Percentiles rank a stretch among this genome's conserved stretches.
Evolutionary conservation across 2,888 invertebrate species (phyloP).

Genomic region (Calameuta idolon): DNA sequence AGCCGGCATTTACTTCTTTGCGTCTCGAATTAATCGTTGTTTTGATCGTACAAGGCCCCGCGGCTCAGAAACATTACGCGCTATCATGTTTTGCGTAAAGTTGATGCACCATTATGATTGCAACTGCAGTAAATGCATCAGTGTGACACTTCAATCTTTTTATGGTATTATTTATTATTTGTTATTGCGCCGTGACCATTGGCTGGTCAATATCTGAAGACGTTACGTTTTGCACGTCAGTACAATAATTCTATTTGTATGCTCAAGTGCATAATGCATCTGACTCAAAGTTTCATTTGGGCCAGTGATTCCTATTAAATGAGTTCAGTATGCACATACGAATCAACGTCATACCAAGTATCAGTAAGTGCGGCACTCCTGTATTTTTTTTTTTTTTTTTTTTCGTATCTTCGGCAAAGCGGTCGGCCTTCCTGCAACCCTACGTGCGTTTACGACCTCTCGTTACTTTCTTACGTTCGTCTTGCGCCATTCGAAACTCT

Average conservation of each 20-base stretch:
- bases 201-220: neutral
- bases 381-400: neutral
- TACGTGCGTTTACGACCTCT: neutral
- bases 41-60: neutral
- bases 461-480: neutral
- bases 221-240: neutral
- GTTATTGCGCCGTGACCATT: neutral
- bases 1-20: neutral
- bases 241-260: neutral
- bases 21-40: neutral
- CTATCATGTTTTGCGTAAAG: neutral
- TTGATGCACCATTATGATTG: neutral
- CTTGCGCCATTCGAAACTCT: neutral
- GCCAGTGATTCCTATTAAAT: neutral
- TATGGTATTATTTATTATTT: neutral
- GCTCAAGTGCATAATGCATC: neutral
- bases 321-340: neutral
- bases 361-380: neutral
- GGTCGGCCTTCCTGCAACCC: slow-evolving; percentile 8
- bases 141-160: neutral
- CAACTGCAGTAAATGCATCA: neutral
- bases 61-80: neutral
- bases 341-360: neutral
- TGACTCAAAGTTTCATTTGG: neutral
- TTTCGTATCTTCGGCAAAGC: neutral